Conservation (phyloP, 2,888 invertebrate species). For the Dione juno region DNA sequence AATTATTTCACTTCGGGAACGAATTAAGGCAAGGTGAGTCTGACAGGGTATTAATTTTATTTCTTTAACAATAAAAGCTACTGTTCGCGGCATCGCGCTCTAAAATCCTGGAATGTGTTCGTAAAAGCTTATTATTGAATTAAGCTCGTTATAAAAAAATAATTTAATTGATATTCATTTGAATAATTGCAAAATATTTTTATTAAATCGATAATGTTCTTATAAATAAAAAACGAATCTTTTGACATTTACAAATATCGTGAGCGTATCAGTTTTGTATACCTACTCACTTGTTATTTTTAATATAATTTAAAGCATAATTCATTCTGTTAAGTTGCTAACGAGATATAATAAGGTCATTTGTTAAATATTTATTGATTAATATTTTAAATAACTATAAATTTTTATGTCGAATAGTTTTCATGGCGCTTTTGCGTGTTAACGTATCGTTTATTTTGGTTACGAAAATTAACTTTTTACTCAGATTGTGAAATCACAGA, state of each 20-base stretch:
- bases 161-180: conserved; percentile 1
- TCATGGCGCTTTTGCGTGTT: conserved; percentile 39
- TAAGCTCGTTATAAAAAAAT: conserved; percentile 16
- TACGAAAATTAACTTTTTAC: conserved; percentile 38
- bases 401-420: conserved; percentile 37
- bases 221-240: background rate
- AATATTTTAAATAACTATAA: conserved; percentile 41
- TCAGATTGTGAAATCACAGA: conserved; percentile 33
- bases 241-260: conserved; percentile 3
- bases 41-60: conserved; percentile 60
- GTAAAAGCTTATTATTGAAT: conserved; percentile 11
- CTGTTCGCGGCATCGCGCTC: conserved; percentile 40
- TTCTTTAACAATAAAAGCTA: conserved; percentile 47
- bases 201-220: background rate
- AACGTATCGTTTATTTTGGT: conserved; percentile 38
- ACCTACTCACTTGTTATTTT: background rate
- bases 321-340: conserved; percentile 27
- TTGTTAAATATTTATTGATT: conserved; percentile 40
- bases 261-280: background rate
- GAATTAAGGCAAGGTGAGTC: conserved; percentile 54
- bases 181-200: background rate
- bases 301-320: conserved; percentile 22
- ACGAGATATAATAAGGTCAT: conserved; percentile 32
- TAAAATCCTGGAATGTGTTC: conserved; percentile 17
- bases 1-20: conserved; percentile 76